Base-by-base conservation (phyloP, 2,113 vertebrate genomes). In the Trochalopteron elliotii region DNA sequence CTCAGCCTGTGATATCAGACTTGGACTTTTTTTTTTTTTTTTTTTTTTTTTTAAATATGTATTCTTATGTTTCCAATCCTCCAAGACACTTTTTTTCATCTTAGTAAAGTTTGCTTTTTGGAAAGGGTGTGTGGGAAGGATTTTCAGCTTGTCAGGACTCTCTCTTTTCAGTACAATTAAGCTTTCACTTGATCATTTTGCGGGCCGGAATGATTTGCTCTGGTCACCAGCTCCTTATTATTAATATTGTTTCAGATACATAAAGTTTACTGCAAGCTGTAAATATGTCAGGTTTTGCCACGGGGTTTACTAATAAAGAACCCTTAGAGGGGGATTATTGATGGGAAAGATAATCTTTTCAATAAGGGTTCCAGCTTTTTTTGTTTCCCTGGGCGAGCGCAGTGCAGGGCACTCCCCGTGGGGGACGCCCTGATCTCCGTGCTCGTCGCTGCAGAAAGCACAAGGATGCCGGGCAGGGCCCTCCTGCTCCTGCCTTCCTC, bases 341-440 rank as follows among this genome's bases (percentile, higher is more conserved):
- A 98, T 98, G 98, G 97, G 88, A 93, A 98, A 98, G 97, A 97
- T 98, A 98, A 98, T 98, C 97, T 97, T 98, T 98, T 98, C 98
- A 98, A 98, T 98, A 98, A 98, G 97, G 92, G 77, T 60, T 89
- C 42, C 87, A 90, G 92, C 60, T 84, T 78, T 94, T 96, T 91
- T 89, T 84, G n/a, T 83, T 94, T 91, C 35, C 64, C 72, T 3
- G 22, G 71, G 95, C 11, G 50, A 91, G 78, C 17, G 13, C 20
- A 8, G 97, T 7, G 40, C 16, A 5, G 95, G 95, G 78, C 93
- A 37, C 94, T 94, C 86, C 52, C 56, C 24, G 21, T 4, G 77
- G 42, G 91, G 74, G 47, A 96, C 28, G 17, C 3, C 21, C 31
- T 35, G 44, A 68, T 90, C 21, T 39, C 86, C 1, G 8, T 11